A percentile compares a stretch with the other conserved stretches of the same genome.
Conservation (phyloP, 2,888 invertebrate genomes). For the Lasius platythorax region DNA sequence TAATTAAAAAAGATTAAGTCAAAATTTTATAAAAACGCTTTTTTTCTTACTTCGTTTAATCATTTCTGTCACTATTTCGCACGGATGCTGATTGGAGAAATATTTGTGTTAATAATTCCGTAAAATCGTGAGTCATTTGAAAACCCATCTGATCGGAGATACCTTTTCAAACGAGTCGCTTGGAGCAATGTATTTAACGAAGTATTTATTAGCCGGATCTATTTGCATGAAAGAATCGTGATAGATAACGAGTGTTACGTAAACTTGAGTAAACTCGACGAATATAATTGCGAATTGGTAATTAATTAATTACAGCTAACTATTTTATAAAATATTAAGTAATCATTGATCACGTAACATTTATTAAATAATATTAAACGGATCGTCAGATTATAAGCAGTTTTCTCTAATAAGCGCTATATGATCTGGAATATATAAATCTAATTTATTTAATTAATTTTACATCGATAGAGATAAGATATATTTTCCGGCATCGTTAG, state of each 20-base stretch:
- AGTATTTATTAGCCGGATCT: neutral
- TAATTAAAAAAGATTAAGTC: neutral
- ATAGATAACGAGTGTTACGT: neutral
- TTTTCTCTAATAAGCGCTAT: neutral
- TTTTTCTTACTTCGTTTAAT: neutral
- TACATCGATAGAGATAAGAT: neutral
- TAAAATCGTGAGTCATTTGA: constrained; percentile 19
- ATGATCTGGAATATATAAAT: neutral
- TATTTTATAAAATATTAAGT: constrained; percentile 11
- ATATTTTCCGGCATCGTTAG: neutral
- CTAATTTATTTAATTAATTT: neutral
- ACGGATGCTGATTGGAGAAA: constrained; percentile 15
- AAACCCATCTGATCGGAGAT: neutral
- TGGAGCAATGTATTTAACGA: neutral
- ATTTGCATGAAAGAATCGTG: neutral
- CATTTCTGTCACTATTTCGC: neutral
- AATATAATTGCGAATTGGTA: neutral
- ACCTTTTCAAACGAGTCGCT: neutral
- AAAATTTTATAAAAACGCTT: neutral
- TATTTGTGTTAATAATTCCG: neutral
- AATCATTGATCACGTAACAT: neutral
- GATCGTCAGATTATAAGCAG: neutral
- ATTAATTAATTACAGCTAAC: neutral
- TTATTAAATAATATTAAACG: constrained; percentile 3
- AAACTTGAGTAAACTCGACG: neutral